Conservation (phyloP, 2,888 invertebrate genomes). For the Pantelozetes paolii region DNA sequence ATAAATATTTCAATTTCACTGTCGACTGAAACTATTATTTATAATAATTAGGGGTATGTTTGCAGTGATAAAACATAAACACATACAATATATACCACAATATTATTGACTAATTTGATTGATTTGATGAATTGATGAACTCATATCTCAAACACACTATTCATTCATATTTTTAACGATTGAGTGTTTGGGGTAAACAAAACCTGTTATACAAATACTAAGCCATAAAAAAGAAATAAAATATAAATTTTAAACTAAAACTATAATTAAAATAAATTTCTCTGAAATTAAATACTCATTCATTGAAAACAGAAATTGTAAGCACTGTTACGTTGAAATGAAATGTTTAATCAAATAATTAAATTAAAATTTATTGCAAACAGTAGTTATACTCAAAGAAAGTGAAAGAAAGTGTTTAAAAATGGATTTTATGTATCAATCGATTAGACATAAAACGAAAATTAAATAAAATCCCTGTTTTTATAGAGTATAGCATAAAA, state of each 20-base stretch:
- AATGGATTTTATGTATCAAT: background rate
- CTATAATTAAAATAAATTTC: slow-evolving; percentile 16
- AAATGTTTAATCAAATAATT: background rate
- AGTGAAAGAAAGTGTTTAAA: background rate
- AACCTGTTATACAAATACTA: background rate
- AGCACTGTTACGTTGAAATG: background rate
- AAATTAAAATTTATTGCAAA: background rate
- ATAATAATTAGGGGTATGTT: no score
- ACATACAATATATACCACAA: no score
- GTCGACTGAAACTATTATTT: no score
- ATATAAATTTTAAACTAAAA: background rate
- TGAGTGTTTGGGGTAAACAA: background rate
- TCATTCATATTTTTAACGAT: background rate
- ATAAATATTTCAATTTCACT: no score
- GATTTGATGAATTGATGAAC: no score
- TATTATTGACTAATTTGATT: no score
- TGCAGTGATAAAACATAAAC: no score
- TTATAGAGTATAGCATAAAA: background rate
- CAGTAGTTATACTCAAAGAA: background rate
- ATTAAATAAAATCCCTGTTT: background rate
- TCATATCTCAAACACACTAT: background rate
- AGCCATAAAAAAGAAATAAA: slow-evolving; percentile 13
- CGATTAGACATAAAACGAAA: background rate
- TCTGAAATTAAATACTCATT: slow-evolving; percentile 24
- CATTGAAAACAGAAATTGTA: background rate